Percentiles rank a stretch among this genome's conserved stretches.
Evolutionary conservation across 2,797 vertebrate species (phyloP).

Genomic region (Cuculus canorus): DNA sequence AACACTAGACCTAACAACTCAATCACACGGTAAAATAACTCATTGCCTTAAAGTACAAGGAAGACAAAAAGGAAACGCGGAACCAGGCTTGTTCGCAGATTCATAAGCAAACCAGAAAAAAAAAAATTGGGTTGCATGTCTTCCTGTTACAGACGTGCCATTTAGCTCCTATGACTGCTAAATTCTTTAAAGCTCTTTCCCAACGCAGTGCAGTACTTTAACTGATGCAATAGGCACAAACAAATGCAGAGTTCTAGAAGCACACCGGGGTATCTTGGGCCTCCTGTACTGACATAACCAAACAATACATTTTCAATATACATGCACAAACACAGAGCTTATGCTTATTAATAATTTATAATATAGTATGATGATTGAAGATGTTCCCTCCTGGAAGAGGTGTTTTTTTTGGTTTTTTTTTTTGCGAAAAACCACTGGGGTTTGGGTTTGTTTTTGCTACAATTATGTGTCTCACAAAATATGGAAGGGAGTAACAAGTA

Average conservation of each 20-base stretch:
- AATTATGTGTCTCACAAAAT: neutral
- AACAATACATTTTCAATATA: neutral
- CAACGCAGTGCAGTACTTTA: neutral
- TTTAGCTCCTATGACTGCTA: neutral
- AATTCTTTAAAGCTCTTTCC: neutral
- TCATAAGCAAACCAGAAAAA: neutral
- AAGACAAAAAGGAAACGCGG: neutral
- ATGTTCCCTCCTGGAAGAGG: neutral
- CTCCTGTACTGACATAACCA: neutral
- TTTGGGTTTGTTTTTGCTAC: neutral
- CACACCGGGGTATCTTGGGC: neutral
- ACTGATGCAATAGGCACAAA: neutral
- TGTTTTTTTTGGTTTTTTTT: neutral
- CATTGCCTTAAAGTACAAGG: neutral
- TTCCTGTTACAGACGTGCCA: neutral
- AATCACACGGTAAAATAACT: neutral
- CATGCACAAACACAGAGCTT: fast-evolving
- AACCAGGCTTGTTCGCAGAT: neutral
- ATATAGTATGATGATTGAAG: neutral
- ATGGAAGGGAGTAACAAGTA: neutral
- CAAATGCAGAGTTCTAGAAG: neutral
- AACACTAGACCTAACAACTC: neutral
- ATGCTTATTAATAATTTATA: neutral
- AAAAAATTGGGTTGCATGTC: neutral
- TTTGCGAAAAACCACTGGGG: neutral